phyloP scores from a whole-genome alignment of 2,888 invertebrate genomes.

The Myathropa florea region DNA sequence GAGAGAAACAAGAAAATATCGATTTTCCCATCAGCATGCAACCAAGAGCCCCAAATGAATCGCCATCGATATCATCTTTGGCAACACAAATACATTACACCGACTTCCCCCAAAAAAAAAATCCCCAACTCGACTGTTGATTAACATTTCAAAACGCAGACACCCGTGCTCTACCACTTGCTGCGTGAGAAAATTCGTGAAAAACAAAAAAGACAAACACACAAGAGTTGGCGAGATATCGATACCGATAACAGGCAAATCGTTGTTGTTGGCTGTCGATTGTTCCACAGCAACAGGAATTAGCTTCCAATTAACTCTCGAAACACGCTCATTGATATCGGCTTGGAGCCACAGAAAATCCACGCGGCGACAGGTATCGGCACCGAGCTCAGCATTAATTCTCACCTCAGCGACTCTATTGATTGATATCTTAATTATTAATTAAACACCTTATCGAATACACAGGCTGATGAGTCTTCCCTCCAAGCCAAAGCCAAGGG shows the following conservation, averaged over 20 bases:
- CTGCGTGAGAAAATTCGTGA: slow-evolving; percentile 22
- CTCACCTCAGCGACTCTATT: slow-evolving; percentile 27
- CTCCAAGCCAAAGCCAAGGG: neutral
- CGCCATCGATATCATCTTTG: slow-evolving; percentile 28
- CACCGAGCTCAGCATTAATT: slow-evolving; percentile 10
- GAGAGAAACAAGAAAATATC: neutral
- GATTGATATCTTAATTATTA: slow-evolving; percentile 58
- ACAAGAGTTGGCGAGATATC: neutral
- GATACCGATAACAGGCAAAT: slow-evolving; percentile 18
- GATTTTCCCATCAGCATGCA: slow-evolving; percentile 27
- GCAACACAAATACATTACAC: slow-evolving; percentile 18
- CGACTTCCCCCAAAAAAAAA: neutral
- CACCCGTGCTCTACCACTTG: neutral
- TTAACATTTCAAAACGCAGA: slow-evolving; percentile 22
- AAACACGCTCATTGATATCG: slow-evolving; percentile 18
- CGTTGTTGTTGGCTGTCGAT: neutral
- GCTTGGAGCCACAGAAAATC: slow-evolving; percentile 9
- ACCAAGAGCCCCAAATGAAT: slow-evolving; percentile 24
- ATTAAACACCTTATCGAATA: slow-evolving; percentile 20
- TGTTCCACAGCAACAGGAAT: slow-evolving; percentile 25
- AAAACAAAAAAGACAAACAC: neutral
- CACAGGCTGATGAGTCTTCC: neutral
- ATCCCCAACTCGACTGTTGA: neutral
- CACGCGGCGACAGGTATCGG: slow-evolving; percentile 43
- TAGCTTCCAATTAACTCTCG: slow-evolving; percentile 52